Base-by-base conservation (phyloP, 2,888 invertebrate species). In the Drosophila flavopinicola region DNA sequence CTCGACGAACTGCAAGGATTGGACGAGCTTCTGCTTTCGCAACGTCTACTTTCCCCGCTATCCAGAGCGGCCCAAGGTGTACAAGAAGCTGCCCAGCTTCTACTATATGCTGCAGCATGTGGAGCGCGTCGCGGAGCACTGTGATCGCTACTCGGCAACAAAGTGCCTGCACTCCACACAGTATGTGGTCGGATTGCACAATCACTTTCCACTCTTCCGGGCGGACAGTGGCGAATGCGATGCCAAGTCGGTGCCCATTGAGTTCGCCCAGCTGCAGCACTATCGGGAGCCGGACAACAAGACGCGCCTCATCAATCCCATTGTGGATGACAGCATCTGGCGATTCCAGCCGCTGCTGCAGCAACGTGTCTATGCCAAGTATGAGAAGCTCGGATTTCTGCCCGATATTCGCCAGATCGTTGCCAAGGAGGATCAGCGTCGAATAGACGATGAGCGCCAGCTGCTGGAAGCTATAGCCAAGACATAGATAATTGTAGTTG, bases 61-160 rank as follows among this genome's bases (percentile, higher is more conserved):
- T 90, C 93, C 96, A 73, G 93, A 94, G 52, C 95, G 95, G 90
- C 93, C 88, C 3, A 95, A 95, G 88, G 94, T 93, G 92, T 95
- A 95, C 91, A 93, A 94, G 63, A 94, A 94, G 80, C 94, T 95
- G 77, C 96, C 97, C 78, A 96, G 96, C 44, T 93, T 93, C 75
- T 96, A 97, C 94, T 97, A 97, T 92, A 97, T 98, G 97, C 91
- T 97, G 88, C 96, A 97, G 91, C 97, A 97, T 92, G 96, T 97
- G 48, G 95, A 96, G 90, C 93, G 97, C 61, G 95, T 96, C 57
- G 94, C 94, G 79, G 96, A 96, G 91, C 97, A 96, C 92, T 96
- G 97, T n/a, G 96, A 96, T 90, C 96, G 96, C 0, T 95, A 95
- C 72, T 95, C 95, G 90, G 97, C 97, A 90, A 94, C 96, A 78